phyloP scores from a whole-genome alignment of 1,140 invertebrate species.

The Archivesica marissinica region DNA sequence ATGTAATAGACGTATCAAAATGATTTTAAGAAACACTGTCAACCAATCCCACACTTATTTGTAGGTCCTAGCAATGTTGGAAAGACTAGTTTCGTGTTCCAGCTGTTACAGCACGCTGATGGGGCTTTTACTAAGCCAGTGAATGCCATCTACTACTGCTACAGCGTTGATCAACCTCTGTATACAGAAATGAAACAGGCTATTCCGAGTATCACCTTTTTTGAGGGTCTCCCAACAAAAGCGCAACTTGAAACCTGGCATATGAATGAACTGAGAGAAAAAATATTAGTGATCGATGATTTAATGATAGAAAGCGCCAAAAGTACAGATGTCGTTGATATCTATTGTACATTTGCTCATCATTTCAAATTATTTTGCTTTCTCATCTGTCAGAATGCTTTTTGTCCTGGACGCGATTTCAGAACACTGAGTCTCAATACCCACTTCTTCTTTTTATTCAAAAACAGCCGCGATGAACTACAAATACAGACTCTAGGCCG shows the following conservation, averaged over 20 bases:
- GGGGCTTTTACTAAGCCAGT: slow-evolving; percentile 24
- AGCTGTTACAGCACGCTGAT: slow-evolving; percentile 7
- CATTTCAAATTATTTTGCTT: slow-evolving; percentile 45
- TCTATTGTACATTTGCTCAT: slow-evolving; percentile 28
- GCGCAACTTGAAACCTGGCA: slow-evolving; percentile 22
- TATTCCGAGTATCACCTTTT: slow-evolving; percentile 31
- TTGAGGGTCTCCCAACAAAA: slow-evolving; percentile 34
- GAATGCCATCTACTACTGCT: slow-evolving; percentile 36
- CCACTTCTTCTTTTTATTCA: slow-evolving; percentile 47
- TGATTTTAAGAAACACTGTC: neutral
- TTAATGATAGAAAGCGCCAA: slow-evolving; percentile 33
- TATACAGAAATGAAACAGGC: slow-evolving; percentile 4
- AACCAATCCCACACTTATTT: neutral
- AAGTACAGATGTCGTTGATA: slow-evolving; percentile 15
- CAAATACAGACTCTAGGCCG: slow-evolving; percentile 37
- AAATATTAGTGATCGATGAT: slow-evolving; percentile 35
- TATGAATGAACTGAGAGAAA: slow-evolving; percentile 26
- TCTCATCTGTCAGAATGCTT: slow-evolving; percentile 39
- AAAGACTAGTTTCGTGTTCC: slow-evolving; percentile 18
- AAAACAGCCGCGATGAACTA: slow-evolving; percentile 35
- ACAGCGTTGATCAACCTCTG: slow-evolving; percentile 28
- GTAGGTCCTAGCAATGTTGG: slow-evolving; percentile 33
- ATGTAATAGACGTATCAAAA: too few species aligned
- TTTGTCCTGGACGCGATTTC: slow-evolving; percentile 37
- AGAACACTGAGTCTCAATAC: slow-evolving; percentile 19